Percentiles rank a stretch among this genome's conserved stretches.
Evolutionary conservation across 2,888 invertebrate species (phyloP).

Genomic region (Eledone cirrhosa): DNA sequence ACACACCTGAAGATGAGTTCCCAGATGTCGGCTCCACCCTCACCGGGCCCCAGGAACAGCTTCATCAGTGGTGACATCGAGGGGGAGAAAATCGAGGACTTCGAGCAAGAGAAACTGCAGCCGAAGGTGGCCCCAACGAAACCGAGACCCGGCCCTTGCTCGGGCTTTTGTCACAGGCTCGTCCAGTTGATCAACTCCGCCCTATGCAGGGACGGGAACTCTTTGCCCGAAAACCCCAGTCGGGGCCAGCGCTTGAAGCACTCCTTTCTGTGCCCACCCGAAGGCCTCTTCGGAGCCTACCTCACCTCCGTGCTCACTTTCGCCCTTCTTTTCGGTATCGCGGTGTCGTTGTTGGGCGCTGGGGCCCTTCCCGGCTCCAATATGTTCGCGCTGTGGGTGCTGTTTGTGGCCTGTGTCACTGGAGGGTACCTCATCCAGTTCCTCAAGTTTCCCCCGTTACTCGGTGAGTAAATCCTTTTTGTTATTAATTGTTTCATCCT

Average conservation of each 20-base stretch:
- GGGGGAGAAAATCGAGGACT: too few relatives aligned
- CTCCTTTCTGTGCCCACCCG: slow-evolving; percentile 62
- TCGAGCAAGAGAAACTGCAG: too few relatives aligned
- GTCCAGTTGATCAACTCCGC: too few relatives aligned
- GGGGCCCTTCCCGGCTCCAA: slow-evolving; percentile 60
- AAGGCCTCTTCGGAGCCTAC: slow-evolving; percentile 67
- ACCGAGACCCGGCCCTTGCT: too few relatives aligned
- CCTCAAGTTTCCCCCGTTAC: slow-evolving; percentile 56
- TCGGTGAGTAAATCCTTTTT: slow-evolving; percentile 47
- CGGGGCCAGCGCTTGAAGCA: slow-evolving; percentile 43
- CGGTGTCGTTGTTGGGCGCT: slow-evolving; percentile 50
- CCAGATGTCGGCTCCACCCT: too few relatives aligned
- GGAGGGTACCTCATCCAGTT: slow-evolving; percentile 56
- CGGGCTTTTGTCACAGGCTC: too few relatives aligned
- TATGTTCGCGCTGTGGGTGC: slow-evolving; percentile 57
- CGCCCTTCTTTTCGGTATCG: slow-evolving; percentile 46
- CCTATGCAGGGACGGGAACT: slow-evolving; percentile 41
- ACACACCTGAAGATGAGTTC: too few relatives aligned
- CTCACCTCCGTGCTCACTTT: slow-evolving; percentile 48
- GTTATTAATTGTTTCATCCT: too few relatives aligned
- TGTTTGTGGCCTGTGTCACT: slow-evolving; percentile 55
- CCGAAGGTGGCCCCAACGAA: too few relatives aligned
- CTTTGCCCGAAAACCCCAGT: slow-evolving; percentile 46
- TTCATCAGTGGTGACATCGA: too few relatives aligned
- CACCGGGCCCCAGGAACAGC: too few relatives aligned